Base-by-base conservation (phyloP, 2,888 invertebrate genomes). In the Chydorus sphaericus region DNA sequence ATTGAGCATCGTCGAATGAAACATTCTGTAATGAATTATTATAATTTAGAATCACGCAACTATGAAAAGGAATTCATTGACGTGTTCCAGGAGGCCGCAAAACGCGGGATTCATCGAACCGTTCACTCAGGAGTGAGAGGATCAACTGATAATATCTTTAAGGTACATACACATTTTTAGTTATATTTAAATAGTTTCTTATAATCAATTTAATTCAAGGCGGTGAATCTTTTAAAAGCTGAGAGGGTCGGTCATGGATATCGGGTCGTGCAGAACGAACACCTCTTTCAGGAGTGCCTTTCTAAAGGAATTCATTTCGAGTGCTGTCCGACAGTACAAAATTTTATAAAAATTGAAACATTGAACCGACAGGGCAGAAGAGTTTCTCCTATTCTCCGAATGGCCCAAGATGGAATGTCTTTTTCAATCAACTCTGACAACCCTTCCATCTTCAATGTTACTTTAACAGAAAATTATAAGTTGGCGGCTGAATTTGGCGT, bases 211-310 rank as follows among this genome's bases (percentile, higher is more conserved):
- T 1, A 20, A 6, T 62, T 31, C 5, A 62, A 73, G 71, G 76
- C 76, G 2, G 59, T 77, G 20, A 70, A 74, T 33, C 63, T 66
- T 14, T 67, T 77, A 68, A 62, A 67, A 26, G 75, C 74, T 1
- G 73, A 75, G 60, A 64, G 78, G 31, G 72, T 78, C 31, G 77
- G 77, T 2, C 78, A 78, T 62, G 78, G 77, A 3, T 78, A 78
- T 63, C 69, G 70, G 36, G 67, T 72, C 4, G 60, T 73, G 14
- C 68, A 73, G 30, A 71, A 75, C 58, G 65, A 68, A 44, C 57
- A 61, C 1, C 57, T 74, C 2, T 76, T 75, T 61, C 53, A 66
- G 23, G 58, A 65, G 36, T 63, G 71, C 30, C 57, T 65, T 37
- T 49, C 62, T 14, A 62, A 66, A 1, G 59, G 65, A 3, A 60